phyloP scores from a whole-genome alignment of 2,888 invertebrate species.

The Molorchus minor region DNA sequence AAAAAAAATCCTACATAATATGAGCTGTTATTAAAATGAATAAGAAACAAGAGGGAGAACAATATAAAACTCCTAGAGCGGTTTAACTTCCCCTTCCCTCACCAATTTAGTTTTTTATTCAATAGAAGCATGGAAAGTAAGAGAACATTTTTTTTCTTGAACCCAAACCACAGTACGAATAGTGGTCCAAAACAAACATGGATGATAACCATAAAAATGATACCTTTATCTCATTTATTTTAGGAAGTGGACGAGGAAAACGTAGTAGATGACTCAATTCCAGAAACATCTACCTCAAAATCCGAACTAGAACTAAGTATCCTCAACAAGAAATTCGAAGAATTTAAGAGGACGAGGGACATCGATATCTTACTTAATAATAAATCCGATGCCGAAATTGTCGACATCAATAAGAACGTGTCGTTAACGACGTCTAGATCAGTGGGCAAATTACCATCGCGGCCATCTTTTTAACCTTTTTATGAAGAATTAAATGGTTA shows the following conservation, averaged over 20 bases:
- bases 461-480: constrained; percentile 55
- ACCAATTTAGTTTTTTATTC: too few relatives aligned
- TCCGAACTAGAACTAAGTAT: constrained; percentile 64
- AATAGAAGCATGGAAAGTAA: too few relatives aligned
- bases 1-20: background rate
- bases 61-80: too few relatives aligned
- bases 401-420: constrained; percentile 25
- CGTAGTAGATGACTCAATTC: constrained; percentile 60
- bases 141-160: too few relatives aligned
- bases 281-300: constrained; percentile 63
- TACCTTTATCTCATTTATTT: too few relatives aligned
- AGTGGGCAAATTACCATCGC: constrained; percentile 52
- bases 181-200: too few relatives aligned
- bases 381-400: constrained; percentile 31
- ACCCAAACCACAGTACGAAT: too few relatives aligned
- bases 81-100: too few relatives aligned
- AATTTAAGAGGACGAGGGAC: constrained; percentile 65
- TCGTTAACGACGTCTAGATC: constrained; percentile 49
- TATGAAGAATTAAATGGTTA: constrained; percentile 1
- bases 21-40: too few relatives aligned
- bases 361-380: constrained; percentile 46
- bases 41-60: too few relatives aligned
- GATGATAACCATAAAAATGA: too few relatives aligned
- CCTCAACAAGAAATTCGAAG: constrained; percentile 67
- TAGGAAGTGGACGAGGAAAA: constrained; percentile 78